These are phyloP conservation scores for Tupiocoris notatus DNA, from an alignment of 2,888 invertebrate genomes.

Conservation along the genomic window DNA sequence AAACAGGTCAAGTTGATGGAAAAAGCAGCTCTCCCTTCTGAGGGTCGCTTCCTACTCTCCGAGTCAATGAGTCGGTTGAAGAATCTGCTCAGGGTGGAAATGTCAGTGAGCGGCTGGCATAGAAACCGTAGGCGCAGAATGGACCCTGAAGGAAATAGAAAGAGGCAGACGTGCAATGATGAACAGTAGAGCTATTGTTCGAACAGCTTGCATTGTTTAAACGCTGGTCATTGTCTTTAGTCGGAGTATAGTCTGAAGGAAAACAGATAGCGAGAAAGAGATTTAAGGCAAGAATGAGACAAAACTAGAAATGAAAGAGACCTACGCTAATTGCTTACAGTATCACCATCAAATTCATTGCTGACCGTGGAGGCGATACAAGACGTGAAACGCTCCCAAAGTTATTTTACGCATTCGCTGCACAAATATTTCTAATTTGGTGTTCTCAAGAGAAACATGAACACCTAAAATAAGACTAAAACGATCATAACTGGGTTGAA, in stretches of 20 bases:
- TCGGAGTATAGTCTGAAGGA: background rate
- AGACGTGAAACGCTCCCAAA: too few species aligned
- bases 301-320: too few species aligned
- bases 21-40: constrained; percentile 14
- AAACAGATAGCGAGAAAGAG: too few species aligned
- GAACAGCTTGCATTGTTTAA: background rate
- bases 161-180: background rate
- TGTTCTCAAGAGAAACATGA: too few species aligned
- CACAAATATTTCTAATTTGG: too few species aligned
- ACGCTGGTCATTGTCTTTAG: background rate
- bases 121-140: background rate
- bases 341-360: too few species aligned
- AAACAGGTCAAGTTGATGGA: constrained; percentile 41
- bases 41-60: background rate
- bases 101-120: background rate
- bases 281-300: too few species aligned
- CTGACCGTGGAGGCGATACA: too few species aligned
- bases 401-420: too few species aligned
- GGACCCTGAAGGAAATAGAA: background rate
- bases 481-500: too few species aligned
- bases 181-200: background rate
- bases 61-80: background rate
- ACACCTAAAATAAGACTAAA: too few species aligned
- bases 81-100: background rate
- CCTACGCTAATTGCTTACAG: too few species aligned